A percentile compares a stretch with the other conserved stretches of the same genome.
These are phyloP conservation scores for Sussaba pulchella DNA, from an alignment of 2,888 invertebrate species.

Conservation along the genomic window DNA sequence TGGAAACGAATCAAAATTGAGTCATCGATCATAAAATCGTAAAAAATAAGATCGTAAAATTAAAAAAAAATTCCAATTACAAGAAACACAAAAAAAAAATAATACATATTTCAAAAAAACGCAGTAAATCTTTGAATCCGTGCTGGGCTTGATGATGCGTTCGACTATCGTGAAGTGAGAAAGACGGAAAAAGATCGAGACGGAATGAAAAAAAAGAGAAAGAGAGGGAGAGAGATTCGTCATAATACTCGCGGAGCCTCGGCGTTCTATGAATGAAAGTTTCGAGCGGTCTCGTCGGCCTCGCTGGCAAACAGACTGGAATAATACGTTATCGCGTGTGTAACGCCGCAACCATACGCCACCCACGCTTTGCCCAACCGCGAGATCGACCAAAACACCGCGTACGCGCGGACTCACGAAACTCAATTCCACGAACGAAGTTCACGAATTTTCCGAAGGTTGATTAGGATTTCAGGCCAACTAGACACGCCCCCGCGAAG, in stretches of 20 bases:
- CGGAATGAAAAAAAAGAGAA: conserved; percentile 10
- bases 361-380: conserved; percentile 59
- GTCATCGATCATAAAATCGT: too few relatives aligned
- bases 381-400: too few relatives aligned
- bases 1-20: too few relatives aligned
- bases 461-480: neutral
- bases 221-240: conserved; percentile 33
- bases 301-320: conserved; percentile 74
- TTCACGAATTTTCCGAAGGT: conserved; percentile 43
- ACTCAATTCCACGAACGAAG: conserved; percentile 37
- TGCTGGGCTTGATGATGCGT: conserved; percentile 20
- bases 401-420: conserved; percentile 40
- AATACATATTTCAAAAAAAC: too few relatives aligned
- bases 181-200: neutral
- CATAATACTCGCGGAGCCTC: conserved; percentile 53
- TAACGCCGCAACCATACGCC: conserved; percentile 40
- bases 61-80: too few relatives aligned
- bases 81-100: too few relatives aligned
- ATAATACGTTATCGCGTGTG: conserved; percentile 69
- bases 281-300: conserved; percentile 66
- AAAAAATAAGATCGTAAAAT: too few relatives aligned
- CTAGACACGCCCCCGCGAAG: conserved; percentile 5
- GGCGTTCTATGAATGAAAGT: conserved; percentile 74
- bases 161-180: conserved; percentile 6
- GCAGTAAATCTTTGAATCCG: conserved; percentile 40